Base-by-base conservation (phyloP, 2,113 vertebrate genomes). In the Siphamia tubifer region DNA sequence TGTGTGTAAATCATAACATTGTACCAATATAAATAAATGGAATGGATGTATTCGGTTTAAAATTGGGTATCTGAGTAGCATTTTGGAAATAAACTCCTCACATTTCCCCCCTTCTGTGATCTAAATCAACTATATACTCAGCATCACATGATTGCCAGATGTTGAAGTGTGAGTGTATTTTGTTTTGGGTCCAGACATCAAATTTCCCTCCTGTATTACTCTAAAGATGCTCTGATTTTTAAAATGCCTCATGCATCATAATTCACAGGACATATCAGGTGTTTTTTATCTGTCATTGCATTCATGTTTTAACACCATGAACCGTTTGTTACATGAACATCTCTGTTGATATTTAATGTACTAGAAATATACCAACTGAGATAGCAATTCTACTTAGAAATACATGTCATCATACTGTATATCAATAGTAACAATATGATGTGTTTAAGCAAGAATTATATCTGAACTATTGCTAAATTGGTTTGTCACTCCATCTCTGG, bases 311-410 rank as follows among this genome's bases (percentile, higher is more conserved):
- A n/a, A 28, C 35, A 42, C 32, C 47, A 54, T 36, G 12, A 43
- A 36, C 21, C 32, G 24, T 82, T 54, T 72, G 17, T 57, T 28
- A 47, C 65, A 52, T 66, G 8, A 62, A 66, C 40, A 74, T 72
- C 56, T 73, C 42, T 65, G 73, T 86, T 62, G 55, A 64, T 78
- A 77, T 56, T 80, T 44, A 75, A 74, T 81, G 78, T 87, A 27
- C 43, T 62, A 66, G 53, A 58, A 81, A 55, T 75, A 73, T 62
- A 65, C 20, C 12, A 65, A 69, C 54, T 43, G 45, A 81, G 28
- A 68, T 78, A 70, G 42, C 71, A 66, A 58, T 63, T 75, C 60
- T 68, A 79, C 63, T 68, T 68, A 75, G 43, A 77, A 31, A 61
- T 45, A 32, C 28, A 16, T 66, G 52, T 60, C 64, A 67, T 80